phyloP scores from a whole-genome alignment of 2,888 invertebrate genomes.

The Argyresthia albistria region DNA sequence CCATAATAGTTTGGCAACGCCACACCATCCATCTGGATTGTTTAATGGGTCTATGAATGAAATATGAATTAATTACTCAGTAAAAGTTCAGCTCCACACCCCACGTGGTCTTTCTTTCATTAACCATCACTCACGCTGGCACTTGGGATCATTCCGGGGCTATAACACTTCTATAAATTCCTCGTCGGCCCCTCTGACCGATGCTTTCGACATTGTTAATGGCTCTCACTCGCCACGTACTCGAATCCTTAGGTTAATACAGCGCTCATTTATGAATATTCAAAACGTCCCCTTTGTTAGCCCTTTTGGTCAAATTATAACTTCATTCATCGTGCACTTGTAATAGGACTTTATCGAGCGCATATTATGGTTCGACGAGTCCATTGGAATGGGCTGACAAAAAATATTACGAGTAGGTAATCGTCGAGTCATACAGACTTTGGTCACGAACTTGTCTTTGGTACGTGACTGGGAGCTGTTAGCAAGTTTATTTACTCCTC shows the following conservation, averaged over 20 bases:
- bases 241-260: constrained; percentile 29
- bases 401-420: neutral
- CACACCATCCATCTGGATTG: too few relatives aligned
- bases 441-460: constrained; percentile 22
- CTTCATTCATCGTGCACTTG: neutral
- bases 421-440: constrained; percentile 18
- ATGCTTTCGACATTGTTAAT: constrained; percentile 25
- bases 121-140: constrained; percentile 17
- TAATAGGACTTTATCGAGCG: too few relatives aligned
- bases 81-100: neutral
- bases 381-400: neutral
- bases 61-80: constrained; percentile 5
- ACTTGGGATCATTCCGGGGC: constrained; percentile 15
- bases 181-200: constrained; percentile 17
- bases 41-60: neutral
- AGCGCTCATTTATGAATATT: constrained; percentile 35
- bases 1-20: neutral
- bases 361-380: neutral
- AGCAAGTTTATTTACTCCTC: constrained; percentile 25
- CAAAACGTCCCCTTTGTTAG: constrained; percentile 27
- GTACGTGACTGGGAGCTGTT: constrained; percentile 27
- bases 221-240: constrained; percentile 27
- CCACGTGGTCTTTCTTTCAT: constrained; percentile 13
- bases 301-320: neutral
- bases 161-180: constrained; percentile 24